Percentiles rank a stretch among this genome's conserved stretches.
Conservation (phyloP, 2,888 invertebrate species). For the Drosophila paramelanica region DNA sequence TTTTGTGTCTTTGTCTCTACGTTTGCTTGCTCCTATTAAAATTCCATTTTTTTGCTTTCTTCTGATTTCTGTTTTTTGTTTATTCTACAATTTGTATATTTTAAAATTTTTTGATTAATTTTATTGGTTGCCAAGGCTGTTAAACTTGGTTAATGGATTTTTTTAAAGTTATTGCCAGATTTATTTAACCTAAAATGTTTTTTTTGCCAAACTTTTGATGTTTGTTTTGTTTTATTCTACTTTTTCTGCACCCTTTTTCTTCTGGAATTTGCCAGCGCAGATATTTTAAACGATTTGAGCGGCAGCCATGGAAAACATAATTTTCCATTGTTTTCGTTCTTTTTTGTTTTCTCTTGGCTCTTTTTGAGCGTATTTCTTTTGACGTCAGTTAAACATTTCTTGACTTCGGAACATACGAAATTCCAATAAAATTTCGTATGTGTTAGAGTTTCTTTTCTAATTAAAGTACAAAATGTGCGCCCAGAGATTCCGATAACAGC, state of each 20-base stretch:
- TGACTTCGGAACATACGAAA: not conserved
- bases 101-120: conserved; percentile 16
- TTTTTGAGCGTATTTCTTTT: conserved; percentile 14
- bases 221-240: conserved; percentile 1
- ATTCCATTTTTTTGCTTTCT: conserved; percentile 37
- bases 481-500: not conserved
- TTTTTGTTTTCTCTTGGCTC: not conserved
- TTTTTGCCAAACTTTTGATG: conserved; percentile 10
- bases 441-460: not conserved
- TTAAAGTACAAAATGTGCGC: not conserved
- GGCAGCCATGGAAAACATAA: conserved; percentile 9
- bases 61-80: conserved; percentile 19
- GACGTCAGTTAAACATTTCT: conserved; percentile 23
- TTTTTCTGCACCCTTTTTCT: conserved; percentile 1
- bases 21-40: conserved; percentile 35
- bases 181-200: conserved; percentile 22
- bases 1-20: conserved; percentile 24
- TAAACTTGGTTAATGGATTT: conserved; percentile 48
- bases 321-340: conserved; percentile 13
- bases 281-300: conserved; percentile 8
- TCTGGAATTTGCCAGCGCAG: conserved; percentile 15
- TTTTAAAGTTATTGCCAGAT: conserved; percentile 20
- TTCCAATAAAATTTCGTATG: not conserved
- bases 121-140: conserved; percentile 43
- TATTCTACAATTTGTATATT: conserved; percentile 47